phyloP scores from a whole-genome alignment of 2,888 invertebrate species.

The Arrhopalites spinosus region DNA sequence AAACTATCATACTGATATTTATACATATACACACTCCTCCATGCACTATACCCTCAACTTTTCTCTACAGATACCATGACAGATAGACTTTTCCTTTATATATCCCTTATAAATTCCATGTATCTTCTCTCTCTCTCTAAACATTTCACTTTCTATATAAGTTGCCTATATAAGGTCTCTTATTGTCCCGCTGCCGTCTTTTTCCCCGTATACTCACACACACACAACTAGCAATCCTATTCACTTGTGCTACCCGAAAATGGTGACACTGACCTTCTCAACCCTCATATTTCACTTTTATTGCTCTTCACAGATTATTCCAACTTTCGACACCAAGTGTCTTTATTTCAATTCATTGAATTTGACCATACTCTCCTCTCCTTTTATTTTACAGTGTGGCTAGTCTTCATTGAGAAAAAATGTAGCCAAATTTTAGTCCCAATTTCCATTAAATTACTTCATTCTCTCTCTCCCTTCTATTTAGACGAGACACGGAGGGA shows the following conservation, averaged over 20 bases:
- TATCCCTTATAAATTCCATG: too few species aligned
- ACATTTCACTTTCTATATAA: too few species aligned
- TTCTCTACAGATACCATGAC: not conserved
- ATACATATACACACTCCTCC: not conserved
- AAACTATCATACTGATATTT: not conserved
- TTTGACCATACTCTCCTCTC: not conserved
- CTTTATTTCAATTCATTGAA: slow-evolving; percentile 24
- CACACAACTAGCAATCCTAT: slow-evolving; percentile 11
- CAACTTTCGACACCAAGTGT: slow-evolving; percentile 32
- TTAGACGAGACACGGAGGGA: too few species aligned
- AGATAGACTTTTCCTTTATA: not conserved
- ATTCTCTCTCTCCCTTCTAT: too few species aligned
- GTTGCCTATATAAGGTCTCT: not conserved
- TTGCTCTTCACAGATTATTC: slow-evolving; percentile 30
- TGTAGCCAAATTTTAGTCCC: too few species aligned
- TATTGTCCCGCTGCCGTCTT: not conserved
- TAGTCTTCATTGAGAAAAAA: too few species aligned
- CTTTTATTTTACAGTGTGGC: too few species aligned
- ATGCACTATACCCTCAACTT: not conserved
- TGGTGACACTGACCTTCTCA: slow-evolving; percentile 46
- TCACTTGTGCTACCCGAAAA: slow-evolving; percentile 37
- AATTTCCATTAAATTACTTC: too few species aligned
- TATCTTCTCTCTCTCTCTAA: too few species aligned
- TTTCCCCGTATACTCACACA: not conserved
- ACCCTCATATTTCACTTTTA: slow-evolving; percentile 44